A percentile compares a stretch with the other conserved stretches of the same genome.
Conservation (phyloP, 2,113 vertebrate species). For the Myanophis thanlyinensis region DNA sequence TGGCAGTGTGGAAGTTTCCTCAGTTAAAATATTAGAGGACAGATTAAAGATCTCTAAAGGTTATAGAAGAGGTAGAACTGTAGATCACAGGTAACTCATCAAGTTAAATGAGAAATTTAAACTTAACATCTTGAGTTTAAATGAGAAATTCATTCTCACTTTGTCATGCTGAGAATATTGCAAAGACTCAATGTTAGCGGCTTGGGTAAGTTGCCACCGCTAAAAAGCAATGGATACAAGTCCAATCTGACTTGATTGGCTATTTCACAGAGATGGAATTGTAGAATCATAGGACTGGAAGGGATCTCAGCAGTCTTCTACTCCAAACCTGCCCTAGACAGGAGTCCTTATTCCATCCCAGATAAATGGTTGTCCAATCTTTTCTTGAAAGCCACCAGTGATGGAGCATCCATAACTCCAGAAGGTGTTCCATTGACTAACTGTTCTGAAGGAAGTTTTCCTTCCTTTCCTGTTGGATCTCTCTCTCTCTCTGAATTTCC, state of each 20-base stretch:
- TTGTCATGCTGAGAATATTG: not conserved
- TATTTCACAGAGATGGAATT: not conserved
- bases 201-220: not conserved
- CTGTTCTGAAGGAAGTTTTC: too few species aligned
- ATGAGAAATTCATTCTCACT: not conserved
- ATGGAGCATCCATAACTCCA: not conserved
- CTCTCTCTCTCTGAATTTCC: too few species aligned
- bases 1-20: not conserved
- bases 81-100: not conserved
- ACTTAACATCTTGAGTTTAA: not conserved
- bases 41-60: not conserved
- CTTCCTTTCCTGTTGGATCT: too few species aligned
- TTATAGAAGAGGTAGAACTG: not conserved
- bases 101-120: not conserved
- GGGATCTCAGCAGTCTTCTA: not conserved
- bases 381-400: not conserved
- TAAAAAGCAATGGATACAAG: not conserved
- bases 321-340: not conserved
- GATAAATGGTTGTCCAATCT: not conserved
- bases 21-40: not conserved
- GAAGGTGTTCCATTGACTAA: not conserved
- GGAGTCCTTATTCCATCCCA: not conserved
- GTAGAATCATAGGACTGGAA: not conserved
- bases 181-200: not conserved
- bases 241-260: not conserved